Evolutionary conservation across 2,888 invertebrate species (phyloP).

Genomic region (Phyllotreta cruciferae): DNA sequence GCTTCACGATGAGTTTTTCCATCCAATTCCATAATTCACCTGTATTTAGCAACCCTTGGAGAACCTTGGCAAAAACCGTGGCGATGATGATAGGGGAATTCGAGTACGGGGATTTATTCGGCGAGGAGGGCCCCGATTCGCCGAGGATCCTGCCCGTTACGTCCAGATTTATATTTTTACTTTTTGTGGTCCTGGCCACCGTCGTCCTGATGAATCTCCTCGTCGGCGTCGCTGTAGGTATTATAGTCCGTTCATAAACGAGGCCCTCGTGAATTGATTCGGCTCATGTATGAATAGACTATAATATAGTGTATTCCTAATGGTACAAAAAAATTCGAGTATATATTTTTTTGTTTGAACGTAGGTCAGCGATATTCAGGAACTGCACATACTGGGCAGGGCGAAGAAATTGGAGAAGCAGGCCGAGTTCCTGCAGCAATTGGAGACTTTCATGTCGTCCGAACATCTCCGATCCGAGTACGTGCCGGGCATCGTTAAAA

Average conservation of each 20-base stretch:
- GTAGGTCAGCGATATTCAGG: constrained; percentile 60
- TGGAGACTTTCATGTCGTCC: constrained; percentile 53
- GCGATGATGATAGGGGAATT: constrained; percentile 69
- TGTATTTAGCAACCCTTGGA: constrained; percentile 59
- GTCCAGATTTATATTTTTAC: constrained; percentile 61
- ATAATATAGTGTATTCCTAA: no score
- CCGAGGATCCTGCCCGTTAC: constrained; percentile 32
- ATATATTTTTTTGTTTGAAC: no score
- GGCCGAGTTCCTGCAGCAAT: constrained; percentile 56
- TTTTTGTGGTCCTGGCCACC: constrained; percentile 63
- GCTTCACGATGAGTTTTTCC: constrained; percentile 65
- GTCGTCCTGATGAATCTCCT: constrained; percentile 66
- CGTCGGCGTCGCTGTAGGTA: constrained; percentile 63
- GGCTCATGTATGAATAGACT: no score
- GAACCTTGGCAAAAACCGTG: constrained; percentile 61
- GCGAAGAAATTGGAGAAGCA: constrained; percentile 56
- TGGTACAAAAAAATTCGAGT: background rate
- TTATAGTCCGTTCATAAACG: no score
- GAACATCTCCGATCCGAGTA: constrained; percentile 42
- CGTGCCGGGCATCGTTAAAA: constrained; percentile 40
- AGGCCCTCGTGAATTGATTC: no score
- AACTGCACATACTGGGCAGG: constrained; percentile 51
- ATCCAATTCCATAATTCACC: constrained; percentile 61
- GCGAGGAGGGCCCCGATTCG: constrained; percentile 40
- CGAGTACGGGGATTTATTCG: constrained; percentile 61